Evolutionary conservation across 2,888 invertebrate species (phyloP).

Genomic region (Thysanoteuthis rhombus): DNA sequence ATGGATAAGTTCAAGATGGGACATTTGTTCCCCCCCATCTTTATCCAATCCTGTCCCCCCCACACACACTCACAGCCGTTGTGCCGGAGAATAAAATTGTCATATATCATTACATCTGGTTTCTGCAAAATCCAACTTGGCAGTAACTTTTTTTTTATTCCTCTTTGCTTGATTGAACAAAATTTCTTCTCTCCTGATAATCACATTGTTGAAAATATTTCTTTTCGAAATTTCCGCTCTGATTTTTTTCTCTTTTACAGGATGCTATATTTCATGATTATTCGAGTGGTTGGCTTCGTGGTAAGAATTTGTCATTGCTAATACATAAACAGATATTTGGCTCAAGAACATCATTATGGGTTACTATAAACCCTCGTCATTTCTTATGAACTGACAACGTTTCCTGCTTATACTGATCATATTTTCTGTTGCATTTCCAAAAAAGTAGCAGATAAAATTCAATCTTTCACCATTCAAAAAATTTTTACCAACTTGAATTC

Average conservation of each 20-base stretch:
- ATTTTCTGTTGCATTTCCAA: too few species aligned
- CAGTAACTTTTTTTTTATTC: background rate
- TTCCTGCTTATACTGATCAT: too few species aligned
- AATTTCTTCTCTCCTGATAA: background rate
- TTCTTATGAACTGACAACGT: too few species aligned
- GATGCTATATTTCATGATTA: background rate
- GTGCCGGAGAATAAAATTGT: background rate
- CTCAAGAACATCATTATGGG: too few species aligned
- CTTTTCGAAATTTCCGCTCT: background rate
- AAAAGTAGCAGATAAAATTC: too few species aligned
- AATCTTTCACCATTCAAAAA: too few species aligned
- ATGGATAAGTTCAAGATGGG: background rate
- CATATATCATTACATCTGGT: constrained; percentile 12
- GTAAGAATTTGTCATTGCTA: too few species aligned
- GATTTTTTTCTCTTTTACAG: background rate
- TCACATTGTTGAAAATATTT: background rate
- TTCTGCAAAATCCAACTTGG: background rate
- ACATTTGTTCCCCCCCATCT: background rate
- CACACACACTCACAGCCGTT: background rate
- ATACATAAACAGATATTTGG: too few species aligned
- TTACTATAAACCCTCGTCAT: too few species aligned
- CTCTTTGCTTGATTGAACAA: background rate
- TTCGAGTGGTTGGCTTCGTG: background rate
- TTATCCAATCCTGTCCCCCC: background rate
- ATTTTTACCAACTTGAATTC: too few species aligned